Base-by-base conservation (phyloP, 2,113 vertebrate species). In the Cebidichthys violaceus region DNA sequence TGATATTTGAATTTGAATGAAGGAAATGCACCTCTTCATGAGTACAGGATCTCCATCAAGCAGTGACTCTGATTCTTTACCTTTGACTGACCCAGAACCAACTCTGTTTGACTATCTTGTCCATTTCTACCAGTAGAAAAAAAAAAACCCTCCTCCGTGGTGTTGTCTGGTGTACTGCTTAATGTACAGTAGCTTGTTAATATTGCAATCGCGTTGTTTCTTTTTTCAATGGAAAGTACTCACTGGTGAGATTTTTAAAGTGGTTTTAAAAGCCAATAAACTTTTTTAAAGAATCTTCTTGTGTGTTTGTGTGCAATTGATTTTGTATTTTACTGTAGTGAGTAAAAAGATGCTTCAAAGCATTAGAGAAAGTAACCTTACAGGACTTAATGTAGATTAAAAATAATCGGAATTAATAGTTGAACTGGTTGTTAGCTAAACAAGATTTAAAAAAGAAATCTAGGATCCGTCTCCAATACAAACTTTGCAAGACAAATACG, bases 251-350 rank as follows among this genome's bases (percentile, higher is more conserved):
- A 94, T 99, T 99, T 96, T 95, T 97, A 98, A 97, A 99, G 97
- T 98, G 97, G 98, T 99, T 99, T 99, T 97, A 97, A 97, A 98
- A 98, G 96, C 96, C 96, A 98, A 98, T 99, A 99, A 99, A 97
- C 94, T 96, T 99, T 96, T 99, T 93, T 94, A 94, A 94, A 94
- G 94, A 95, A 93, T 75, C 35, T 37, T 81, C 39, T 54, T 43
- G 55, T 39, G 62, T 81, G 79, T 85, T 79, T 79, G 57, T 37
- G 73, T 79, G 55, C 27, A 70, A 37, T 31, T 77, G 11, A 70
- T 81, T 86, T 81, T 76, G 27, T 52, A 68, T 71, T 86, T 81
- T 81, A 41, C 75, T 77, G 55, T 68, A 43, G 33, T 39, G 35
- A 78, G 71, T 73, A 81, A 72, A 79, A 82, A 20, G 1, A 45